Evolutionary conservation across 2,797 vertebrate genomes (phyloP), one percentile per base, ranked within the genome.

Genomic region (Rhynchotus rufescens): DNA sequence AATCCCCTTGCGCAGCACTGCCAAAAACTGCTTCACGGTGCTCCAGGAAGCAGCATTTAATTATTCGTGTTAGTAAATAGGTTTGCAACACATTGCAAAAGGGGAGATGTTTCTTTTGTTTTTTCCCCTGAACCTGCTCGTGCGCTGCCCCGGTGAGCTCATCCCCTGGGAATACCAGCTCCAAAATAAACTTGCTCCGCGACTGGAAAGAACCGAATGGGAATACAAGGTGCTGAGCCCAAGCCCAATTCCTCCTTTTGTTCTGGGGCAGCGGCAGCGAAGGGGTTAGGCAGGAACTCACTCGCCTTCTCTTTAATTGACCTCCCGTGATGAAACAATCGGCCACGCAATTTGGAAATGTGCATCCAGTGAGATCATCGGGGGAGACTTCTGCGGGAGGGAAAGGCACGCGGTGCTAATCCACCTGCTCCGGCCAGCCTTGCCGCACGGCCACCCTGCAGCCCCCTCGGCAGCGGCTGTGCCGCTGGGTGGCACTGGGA

Each of bases 221-320:
- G 94, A 95, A 96, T 94, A 44, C 92, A 96, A 96, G 95, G 95
- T 95, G 94, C 47, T 1, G 45, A 96, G 91, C 91, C 95, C 92
- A 94, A 93, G 88, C 94, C 91, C 95, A 96, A 95, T 96, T 96
- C 96, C 95, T 96, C 90, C 86, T 62, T 96, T 96, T 96, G 96
- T 96, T 96, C 95, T 96, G 90, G 49, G 84, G 59, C 81, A 92
- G 94, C 82, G 90, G 84, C 91, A 96, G 91, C 0, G 95, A 95
- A 94, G 95, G 95, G 95, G 92, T 96, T 95, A 23, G 0, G 79
- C 94, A 93, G 95, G 94, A 96, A 96, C 96, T 95, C 0, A 95
- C 96, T 95, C 0, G 72, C 91, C 91, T 92, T 93, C 89, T 91
- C 80, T 96, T 93, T 95, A 94, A 96, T 92, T 93, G 94, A 88